A percentile compares a stretch with the other conserved stretches of the same genome.
These are phyloP conservation scores for Pseudeuparius sepicola DNA, from an alignment of 2,888 invertebrate species.

Conservation along the genomic window DNA sequence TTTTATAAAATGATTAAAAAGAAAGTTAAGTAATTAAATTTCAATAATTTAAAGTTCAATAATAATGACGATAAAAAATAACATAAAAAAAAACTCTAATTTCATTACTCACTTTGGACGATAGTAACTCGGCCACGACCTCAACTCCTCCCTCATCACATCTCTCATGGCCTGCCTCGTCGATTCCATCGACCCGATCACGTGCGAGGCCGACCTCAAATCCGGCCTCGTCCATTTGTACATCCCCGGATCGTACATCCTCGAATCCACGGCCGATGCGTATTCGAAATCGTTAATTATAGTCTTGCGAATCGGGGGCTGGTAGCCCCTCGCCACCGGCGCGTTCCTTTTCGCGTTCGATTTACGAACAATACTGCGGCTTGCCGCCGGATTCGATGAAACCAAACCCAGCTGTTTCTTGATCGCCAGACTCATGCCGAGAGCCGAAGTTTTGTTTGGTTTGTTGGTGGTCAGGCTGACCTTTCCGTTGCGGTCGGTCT, in stretches of 20 bases:
- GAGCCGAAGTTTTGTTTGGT: constrained; percentile 26
- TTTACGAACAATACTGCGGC: too few species aligned
- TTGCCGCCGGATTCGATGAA: constrained; percentile 18
- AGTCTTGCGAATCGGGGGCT: constrained; percentile 29
- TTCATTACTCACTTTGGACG: constrained; percentile 26
- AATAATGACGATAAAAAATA: too few species aligned
- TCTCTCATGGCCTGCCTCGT: constrained; percentile 26
- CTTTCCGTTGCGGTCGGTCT: constrained; percentile 44
- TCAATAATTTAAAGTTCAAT: too few species aligned
- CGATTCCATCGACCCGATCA: constrained; percentile 28
- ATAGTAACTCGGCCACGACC: constrained; percentile 26
- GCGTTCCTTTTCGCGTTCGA: background rate
- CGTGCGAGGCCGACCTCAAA: constrained; percentile 26
- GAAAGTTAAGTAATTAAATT: too few species aligned
- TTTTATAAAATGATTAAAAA: too few species aligned
- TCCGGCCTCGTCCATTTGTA: constrained; percentile 32
- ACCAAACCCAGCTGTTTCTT: constrained; percentile 36
- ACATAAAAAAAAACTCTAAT: too few species aligned
- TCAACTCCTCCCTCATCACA: constrained; percentile 24
- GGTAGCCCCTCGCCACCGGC: background rate
- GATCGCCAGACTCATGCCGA: constrained; percentile 35
- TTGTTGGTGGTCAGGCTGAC: constrained; percentile 45
- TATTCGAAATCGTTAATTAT: constrained; percentile 30
- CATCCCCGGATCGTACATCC: constrained; percentile 22
- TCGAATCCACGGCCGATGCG: constrained; percentile 18